A percentile compares a stretch with the other conserved stretches of the same genome.
Evolutionary conservation across 2,113 vertebrate genomes (phyloP).

Genomic region (Smithornis capensis): DNA sequence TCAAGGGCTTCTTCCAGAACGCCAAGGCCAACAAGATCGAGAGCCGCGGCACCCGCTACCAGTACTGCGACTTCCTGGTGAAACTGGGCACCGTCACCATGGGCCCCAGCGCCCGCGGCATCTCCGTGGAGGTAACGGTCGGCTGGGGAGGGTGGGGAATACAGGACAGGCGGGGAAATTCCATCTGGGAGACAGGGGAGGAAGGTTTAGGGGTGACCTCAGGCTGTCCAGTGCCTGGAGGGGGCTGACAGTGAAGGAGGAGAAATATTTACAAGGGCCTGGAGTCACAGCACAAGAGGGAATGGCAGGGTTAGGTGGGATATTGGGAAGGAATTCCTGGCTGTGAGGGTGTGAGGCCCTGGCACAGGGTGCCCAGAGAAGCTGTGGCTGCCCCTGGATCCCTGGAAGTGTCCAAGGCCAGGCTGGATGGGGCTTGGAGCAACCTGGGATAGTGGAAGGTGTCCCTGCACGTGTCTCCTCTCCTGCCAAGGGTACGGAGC

Average conservation of each 20-base stretch:
- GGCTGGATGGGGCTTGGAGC: background rate
- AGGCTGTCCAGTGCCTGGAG: background rate
- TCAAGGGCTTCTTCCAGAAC: constrained; percentile 98
- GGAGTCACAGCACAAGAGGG: background rate
- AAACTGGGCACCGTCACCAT: constrained; percentile 94
- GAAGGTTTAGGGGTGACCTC: background rate
- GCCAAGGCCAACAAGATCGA: constrained; percentile 98
- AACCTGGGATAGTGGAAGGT: background rate
- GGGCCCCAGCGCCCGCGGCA: constrained; percentile 93
- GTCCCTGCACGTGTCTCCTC: background rate
- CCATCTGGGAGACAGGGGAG: background rate
- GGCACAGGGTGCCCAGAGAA: background rate
- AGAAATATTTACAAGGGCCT: background rate
- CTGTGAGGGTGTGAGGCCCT: background rate
- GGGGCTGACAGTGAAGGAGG: fast-evolving
- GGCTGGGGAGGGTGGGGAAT: fast-evolving
- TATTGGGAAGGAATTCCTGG: background rate
- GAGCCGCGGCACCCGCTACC: constrained; percentile 91
- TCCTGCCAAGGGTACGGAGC: too few species aligned
- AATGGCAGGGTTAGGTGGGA: background rate
- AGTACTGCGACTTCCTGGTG: constrained; percentile 94
- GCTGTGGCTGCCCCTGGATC: background rate
- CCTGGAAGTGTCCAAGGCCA: background rate
- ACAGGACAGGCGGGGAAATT: background rate
- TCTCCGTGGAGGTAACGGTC: constrained; percentile 90